Conservation (phyloP, 1,140 invertebrate genomes). For the Nilaparvata lugens region DNA sequence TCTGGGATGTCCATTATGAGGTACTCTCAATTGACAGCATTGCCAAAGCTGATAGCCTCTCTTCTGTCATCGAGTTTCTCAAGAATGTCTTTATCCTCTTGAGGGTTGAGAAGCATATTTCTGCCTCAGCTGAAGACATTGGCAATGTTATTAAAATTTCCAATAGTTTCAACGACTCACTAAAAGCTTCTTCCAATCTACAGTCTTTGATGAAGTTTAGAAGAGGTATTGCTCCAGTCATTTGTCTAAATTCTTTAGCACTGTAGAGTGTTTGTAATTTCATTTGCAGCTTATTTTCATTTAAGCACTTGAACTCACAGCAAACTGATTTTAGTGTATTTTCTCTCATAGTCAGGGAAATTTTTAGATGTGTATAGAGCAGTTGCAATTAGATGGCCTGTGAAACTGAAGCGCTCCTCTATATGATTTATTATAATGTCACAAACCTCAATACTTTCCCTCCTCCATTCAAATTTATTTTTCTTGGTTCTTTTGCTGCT, state of each 20-base stretch:
- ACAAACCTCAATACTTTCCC: not conserved
- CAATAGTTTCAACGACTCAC: conserved; percentile 23
- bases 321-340: too few relatives aligned
- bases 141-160: conserved; percentile 22
- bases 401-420: not conserved
- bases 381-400: too few relatives aligned
- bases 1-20: conserved; percentile 23
- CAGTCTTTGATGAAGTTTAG: too few relatives aligned
- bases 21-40: conserved; percentile 20
- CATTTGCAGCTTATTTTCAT: too few relatives aligned
- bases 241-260: too few relatives aligned
- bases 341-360: too few relatives aligned
- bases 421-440: not conserved
- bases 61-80: conserved; percentile 18
- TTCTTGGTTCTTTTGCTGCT: not conserved
- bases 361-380: too few relatives aligned
- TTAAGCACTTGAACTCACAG: too few relatives aligned
- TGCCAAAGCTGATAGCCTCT: conserved; percentile 19
- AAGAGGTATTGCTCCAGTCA: too few relatives aligned
- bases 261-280: too few relatives aligned
- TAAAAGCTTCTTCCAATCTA: conserved; percentile 22
- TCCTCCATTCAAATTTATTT: not conserved
- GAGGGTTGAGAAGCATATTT: conserved; percentile 22
- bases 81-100: conserved; percentile 24
- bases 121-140: conserved; percentile 20